A percentile compares a stretch with the other conserved stretches of the same genome.
Conservation (phyloP, 2,888 invertebrate genomes). For the Trachelus stipa region DNA sequence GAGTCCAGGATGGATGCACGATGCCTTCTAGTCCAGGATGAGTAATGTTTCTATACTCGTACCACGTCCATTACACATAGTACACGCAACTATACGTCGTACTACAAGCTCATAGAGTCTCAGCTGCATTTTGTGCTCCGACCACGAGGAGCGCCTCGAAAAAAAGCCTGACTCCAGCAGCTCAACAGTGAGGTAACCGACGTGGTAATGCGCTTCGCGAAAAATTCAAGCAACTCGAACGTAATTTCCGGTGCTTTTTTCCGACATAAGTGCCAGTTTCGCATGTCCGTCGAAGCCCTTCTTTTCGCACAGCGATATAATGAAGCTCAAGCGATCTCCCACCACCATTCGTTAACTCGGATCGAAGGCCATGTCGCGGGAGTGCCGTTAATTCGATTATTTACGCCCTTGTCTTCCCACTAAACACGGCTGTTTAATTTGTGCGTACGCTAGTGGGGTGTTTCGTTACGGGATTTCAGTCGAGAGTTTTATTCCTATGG, state of each 20-base stretch:
- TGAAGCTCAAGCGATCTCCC: neutral
- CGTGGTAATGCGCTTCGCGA: neutral
- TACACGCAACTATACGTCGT: neutral
- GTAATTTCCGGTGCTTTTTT: neutral
- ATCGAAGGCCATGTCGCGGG: neutral
- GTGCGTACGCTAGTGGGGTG: neutral
- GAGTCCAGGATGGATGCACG: neutral
- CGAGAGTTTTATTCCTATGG: neutral
- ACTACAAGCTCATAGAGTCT: neutral
- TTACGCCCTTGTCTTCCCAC: neutral
- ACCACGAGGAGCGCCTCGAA: neutral
- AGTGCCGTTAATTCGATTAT: conserved; percentile 6
- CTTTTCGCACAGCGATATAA: neutral
- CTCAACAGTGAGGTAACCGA: neutral
- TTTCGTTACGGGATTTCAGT: neutral
- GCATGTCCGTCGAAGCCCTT: neutral
- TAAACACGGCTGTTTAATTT: neutral
- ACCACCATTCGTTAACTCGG: neutral
- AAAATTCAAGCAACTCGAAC: neutral
- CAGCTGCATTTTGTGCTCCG: neutral
- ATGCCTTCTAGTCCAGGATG: neutral
- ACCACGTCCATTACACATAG: neutral
- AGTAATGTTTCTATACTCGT: neutral
- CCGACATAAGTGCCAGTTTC: neutral
- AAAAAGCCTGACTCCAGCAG: neutral